Base-by-base conservation (phyloP, 1,140 invertebrate species). In the Drosophila lowei region DNA sequence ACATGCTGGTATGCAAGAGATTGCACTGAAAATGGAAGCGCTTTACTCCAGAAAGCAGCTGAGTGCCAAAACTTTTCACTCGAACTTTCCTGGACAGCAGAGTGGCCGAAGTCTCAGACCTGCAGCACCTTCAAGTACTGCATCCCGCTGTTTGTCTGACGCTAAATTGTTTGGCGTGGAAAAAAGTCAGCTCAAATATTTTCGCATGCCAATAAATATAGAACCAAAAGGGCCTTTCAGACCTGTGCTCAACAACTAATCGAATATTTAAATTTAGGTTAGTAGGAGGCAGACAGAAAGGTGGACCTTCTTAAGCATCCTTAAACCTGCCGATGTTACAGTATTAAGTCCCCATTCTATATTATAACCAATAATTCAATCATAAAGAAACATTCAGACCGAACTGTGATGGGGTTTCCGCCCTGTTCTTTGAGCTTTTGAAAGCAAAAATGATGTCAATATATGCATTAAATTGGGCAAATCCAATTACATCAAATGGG, bases 21-120 rank as follows among this genome's bases (percentile, higher is more conserved):
- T 44, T 72, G n/a, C 49, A n/a, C 18, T 18, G 43, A 48, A 54
- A 48, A 41, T 11, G 30, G 43, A 60, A 55, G 18, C 53, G 53
- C 41, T 11, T 30, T 30, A 25, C 52, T 73, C 21, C 18, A 64
- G 42, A 53, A 52, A 57, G 71, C 53, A 73, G 70, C 71, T 73
- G 70, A 72, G 71, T 73, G 71, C 71, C 70, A 57, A 58, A 73
- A 73, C 34, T 73, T 73, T 73, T 11, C n/a, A 34, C 52, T 64
- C n/a, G n/a, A 73, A 63, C 70, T 71, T 58, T 52, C 42, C 43
- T 50, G 42, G 60, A 72, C 59, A 47, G 28, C 28, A 30, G 2
- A 9, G 2, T 9, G 30, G 8, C 30, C 0, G 8, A 9, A 3
- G 30, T 9, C 30, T 30, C 8, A 30, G 30, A 9, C 28, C 7